These are phyloP conservation scores for Liparis tanakae DNA, from an alignment of 2,797 vertebrate genomes.

Conservation along the genomic window DNA sequence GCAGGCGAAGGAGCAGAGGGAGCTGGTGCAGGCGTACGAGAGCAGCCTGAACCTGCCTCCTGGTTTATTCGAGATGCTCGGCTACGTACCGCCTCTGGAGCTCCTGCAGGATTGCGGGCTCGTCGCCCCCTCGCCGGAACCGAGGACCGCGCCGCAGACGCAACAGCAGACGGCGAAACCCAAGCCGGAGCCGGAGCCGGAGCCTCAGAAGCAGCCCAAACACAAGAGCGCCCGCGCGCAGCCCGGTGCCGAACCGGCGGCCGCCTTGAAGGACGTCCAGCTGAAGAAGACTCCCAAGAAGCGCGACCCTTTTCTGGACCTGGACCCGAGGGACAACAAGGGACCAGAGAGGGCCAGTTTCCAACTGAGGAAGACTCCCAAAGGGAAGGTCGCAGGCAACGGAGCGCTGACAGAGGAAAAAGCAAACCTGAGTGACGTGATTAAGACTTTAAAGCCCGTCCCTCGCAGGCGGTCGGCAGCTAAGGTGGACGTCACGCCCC, in stretches of 20 bases:
- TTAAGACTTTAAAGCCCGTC: constrained; percentile 93
- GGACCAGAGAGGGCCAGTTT: constrained; percentile 65
- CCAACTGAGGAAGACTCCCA: constrained; percentile 78
- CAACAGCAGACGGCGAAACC: background rate
- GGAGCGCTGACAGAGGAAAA: constrained; percentile 75
- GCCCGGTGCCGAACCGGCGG: constrained; percentile 56
- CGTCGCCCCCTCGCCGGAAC: constrained; percentile 45
- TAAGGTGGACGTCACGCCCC: constrained; percentile 89
- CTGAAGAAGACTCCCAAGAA: constrained; percentile 86
- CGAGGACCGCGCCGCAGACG: constrained; percentile 8
- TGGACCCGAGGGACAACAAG: constrained; percentile 69
- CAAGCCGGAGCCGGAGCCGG: constrained; percentile 24
- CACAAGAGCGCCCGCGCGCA: constrained; percentile 57
- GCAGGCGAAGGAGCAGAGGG: constrained; percentile 87
- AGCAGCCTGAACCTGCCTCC: constrained; percentile 90
- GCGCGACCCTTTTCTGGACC: constrained; percentile 78
- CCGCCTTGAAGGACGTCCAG: constrained; percentile 85
- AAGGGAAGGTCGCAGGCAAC: constrained; percentile 51
- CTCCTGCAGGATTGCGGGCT: constrained; percentile 71
- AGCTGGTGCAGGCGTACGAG: constrained; percentile 89
- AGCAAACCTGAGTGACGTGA: constrained; percentile 90
- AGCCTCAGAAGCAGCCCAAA: constrained; percentile 59
- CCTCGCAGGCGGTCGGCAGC: constrained; percentile 90
- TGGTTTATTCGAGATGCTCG: constrained; percentile 90
- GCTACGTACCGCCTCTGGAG: constrained; percentile 83